phyloP scores from a whole-genome alignment of 1,140 invertebrate genomes.

The Trichonephila clavipes region DNA sequence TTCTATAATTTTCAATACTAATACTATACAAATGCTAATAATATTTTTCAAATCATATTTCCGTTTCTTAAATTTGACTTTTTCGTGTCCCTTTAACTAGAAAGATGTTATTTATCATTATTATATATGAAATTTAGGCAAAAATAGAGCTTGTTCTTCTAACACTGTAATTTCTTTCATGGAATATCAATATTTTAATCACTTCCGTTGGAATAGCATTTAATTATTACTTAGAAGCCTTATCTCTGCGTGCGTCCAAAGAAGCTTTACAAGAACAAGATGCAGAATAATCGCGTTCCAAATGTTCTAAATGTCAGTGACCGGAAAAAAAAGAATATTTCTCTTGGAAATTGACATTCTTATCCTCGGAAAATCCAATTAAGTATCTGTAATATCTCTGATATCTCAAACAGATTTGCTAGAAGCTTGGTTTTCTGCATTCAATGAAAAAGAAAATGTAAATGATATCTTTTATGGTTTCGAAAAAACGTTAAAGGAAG shows the following conservation, averaged over 20 bases:
- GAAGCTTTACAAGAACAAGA: background rate
- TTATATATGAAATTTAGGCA: too few relatives aligned
- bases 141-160: too few relatives aligned
- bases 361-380: background rate
- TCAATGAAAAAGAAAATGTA: background rate
- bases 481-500: too few relatives aligned
- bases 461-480: too few relatives aligned
- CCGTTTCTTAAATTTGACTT: too few relatives aligned
- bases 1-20: too few relatives aligned
- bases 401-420: background rate
- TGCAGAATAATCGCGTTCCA: background rate
- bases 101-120: too few relatives aligned
- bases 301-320: background rate
- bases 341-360: background rate
- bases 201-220: background rate
- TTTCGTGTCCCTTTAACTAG: too few relatives aligned
- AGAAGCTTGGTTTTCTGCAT: background rate
- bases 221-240: background rate
- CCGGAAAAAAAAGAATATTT: background rate
- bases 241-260: background rate
- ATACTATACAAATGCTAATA: too few relatives aligned
- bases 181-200: too few relatives aligned
- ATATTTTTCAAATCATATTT: too few relatives aligned
- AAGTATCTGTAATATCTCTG: background rate
- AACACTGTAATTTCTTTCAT: too few relatives aligned